Conservation (phyloP, 2,797 vertebrate genomes). For the Intellagama lesueurii region DNA sequence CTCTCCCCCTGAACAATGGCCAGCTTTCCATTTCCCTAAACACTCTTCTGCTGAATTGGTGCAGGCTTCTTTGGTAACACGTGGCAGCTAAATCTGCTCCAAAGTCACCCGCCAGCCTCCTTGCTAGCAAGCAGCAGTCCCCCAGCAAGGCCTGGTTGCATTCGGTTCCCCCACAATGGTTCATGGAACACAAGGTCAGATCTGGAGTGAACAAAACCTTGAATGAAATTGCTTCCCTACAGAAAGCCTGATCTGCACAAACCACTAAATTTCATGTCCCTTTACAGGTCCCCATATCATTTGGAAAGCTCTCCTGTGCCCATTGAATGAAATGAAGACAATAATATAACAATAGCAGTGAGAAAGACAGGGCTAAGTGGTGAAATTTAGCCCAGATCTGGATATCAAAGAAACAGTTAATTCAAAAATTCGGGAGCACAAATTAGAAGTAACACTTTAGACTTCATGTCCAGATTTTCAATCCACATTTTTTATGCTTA, state of each 20-base stretch:
- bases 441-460: too few species aligned
- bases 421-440: too few species aligned
- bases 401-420: not conserved
- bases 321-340: not conserved
- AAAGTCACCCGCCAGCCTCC: not conserved
- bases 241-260: not conserved
- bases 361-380: not conserved
- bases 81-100: not conserved
- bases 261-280: not conserved
- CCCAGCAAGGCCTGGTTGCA: not conserved
- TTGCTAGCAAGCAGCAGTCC: not conserved
- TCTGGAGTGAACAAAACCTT: not conserved
- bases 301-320: not conserved
- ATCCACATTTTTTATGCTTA: too few species aligned
- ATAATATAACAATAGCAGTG: not conserved
- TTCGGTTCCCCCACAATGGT: not conserved
- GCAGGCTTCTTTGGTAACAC: not conserved
- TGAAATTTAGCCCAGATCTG: not conserved
- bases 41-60: not conserved
- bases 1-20: not conserved
- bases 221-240: not conserved
- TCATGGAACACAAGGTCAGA: not conserved
- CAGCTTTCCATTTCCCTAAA: not conserved
- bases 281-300: not conserved
- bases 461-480: too few species aligned